Base-by-base conservation (phyloP, 2,888 invertebrate species). In the Ophioninae sp. region DNA sequence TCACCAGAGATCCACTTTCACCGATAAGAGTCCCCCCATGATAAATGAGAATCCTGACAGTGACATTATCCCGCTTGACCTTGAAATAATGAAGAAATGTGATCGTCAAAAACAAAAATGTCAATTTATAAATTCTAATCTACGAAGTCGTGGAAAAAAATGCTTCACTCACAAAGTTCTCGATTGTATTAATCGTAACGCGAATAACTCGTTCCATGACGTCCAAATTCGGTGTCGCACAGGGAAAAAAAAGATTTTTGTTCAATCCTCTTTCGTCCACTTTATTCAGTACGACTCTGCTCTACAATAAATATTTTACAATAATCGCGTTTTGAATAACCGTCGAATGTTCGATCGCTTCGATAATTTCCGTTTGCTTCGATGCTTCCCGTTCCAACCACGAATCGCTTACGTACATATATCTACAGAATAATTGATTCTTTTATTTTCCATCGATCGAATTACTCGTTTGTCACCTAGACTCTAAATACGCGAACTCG, bases 111-210 rank as follows among this genome's bases (percentile, higher is more conserved):
- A 61, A 37, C 37, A 41, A 13, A 61, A 61, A 73, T 57, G 21
- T 56, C 1, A 23, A 57, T 10, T 23, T 7, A 76, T 67, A 37
- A 70, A 50, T 57, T 50, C 44, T 7, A 56, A 74, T 41, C 20
- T 21, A 30, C 37, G 10, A 13, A 30, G 7, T 65, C 3, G 8
- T 44, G 56, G 44, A 44, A 13, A 64, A 50, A 13, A 50, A 56
- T 1, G 30, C 3, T 0, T 50, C 50, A 87, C 89, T 87, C 85
- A 91, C 91, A 39, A 91, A 76, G 84, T 91, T 91, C 75, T 91
- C 88, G 13, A 91, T 88, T 8, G 85, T 78, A 8, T 88, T 69
- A n/a, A 91, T 68, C 30, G 30, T 64, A 62, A 91, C 86, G 61
- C 85, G 79, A 37, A 91, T 84, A 39, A 69, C 74, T 10, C 77